phyloP scores from a whole-genome alignment of 2,888 invertebrate species.

The Calliphora vomitoria region DNA sequence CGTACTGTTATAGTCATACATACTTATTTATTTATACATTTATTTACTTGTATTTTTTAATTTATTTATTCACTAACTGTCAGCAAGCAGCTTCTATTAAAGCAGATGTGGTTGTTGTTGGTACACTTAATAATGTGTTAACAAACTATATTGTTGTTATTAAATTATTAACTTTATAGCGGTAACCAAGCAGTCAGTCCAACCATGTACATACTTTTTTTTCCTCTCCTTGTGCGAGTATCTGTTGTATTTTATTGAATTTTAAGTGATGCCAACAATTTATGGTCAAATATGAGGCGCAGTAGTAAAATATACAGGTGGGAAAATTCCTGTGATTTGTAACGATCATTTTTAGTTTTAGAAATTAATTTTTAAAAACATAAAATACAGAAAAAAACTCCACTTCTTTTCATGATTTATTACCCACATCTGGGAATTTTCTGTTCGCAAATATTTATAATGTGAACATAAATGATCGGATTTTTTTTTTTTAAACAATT shows the following conservation, averaged over 20 bases:
- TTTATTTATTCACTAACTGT: slow-evolving; percentile 43
- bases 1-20: slow-evolving; percentile 28
- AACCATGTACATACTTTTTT: slow-evolving; percentile 9
- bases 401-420: slow-evolving; percentile 64
- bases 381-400: slow-evolving; percentile 17
- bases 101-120: slow-evolving; percentile 58
- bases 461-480: slow-evolving; percentile 10
- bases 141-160: slow-evolving; percentile 70
- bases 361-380: slow-evolving; percentile 63
- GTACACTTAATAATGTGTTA: slow-evolving; percentile 65
- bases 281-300: slow-evolving; percentile 65
- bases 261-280: slow-evolving; percentile 61
- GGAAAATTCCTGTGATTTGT: slow-evolving; percentile 73
- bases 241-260: slow-evolving; percentile 58
- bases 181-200: slow-evolving; percentile 42
- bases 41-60: slow-evolving; percentile 13
- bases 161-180: slow-evolving; percentile 66
- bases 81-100: slow-evolving; percentile 40
- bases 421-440: slow-evolving; percentile 62
- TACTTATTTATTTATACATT: slow-evolving; percentile 11
- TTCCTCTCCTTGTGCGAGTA: neutral
- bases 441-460: slow-evolving; percentile 20
- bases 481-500: slow-evolving; percentile 1
- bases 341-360: slow-evolving; percentile 69
- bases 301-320: slow-evolving; percentile 63